Base-by-base conservation (phyloP, 2,888 invertebrate species). In the Cerastis leucographa region DNA sequence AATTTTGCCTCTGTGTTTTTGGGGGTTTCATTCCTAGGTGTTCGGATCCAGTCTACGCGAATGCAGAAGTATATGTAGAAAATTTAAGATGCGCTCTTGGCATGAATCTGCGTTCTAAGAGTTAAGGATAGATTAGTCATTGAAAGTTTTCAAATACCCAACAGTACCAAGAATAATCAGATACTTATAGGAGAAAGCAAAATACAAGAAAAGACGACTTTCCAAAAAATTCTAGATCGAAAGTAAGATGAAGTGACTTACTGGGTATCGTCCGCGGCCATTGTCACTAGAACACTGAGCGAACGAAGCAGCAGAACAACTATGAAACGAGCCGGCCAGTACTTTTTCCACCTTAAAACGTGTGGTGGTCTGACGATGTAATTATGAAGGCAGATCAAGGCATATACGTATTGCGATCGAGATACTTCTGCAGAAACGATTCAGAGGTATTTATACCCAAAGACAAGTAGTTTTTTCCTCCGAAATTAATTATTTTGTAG, bases 201-300 rank as follows among this genome's bases (percentile, higher is more conserved):
- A 65, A 44, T 59, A 4, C 22, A 44, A 81, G 9, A 14, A 54
- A 69, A 40, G 9, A 4, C 9, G 25, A 9, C 17, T 75, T 76
- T 35, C 19, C 5, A 64, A 61, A n/a, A 80, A 56, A 46, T 7
- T 9, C 7, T 40, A 44, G 40, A 49, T 59, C 25, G 0, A 61
- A 46, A 74, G 17, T n/a, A 74, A 67, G 49, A 72, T 59, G 59
- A 70, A 65, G 29, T 71, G 68, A 88, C 88, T 89, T 83, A 89
- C 90, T 77, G 82, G 67, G 85, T 83, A 79, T 84, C 86, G 81
- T 78, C 74, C 78, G 66, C 69, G 40, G 82, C 90, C 88, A 89
- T 89, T 82, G 89, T 83, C 88, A 72, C 75, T 68, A 54, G 22
- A 61, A 54, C 51, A 87, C 87, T 87, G 84, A 71, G 61, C 70